Conservation (phyloP, 2,888 invertebrate genomes). For the Eurytoma californica region DNA sequence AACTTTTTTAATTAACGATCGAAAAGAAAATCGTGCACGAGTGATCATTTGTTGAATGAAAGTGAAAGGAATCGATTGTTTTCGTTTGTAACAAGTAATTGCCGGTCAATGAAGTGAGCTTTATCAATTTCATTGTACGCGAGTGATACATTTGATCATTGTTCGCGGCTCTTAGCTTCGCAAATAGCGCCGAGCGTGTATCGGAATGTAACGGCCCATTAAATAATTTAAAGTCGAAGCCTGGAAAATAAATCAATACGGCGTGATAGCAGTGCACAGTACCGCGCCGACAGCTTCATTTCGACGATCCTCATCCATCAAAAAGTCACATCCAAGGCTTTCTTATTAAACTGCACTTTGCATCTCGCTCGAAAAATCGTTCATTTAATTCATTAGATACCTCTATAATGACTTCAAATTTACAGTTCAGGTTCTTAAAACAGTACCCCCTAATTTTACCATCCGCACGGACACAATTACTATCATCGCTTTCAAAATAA, state of each 20-base stretch:
- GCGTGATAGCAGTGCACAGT: neutral
- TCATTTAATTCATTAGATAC: neutral
- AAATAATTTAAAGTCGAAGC: conserved; percentile 26
- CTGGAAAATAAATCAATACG: conserved; percentile 13
- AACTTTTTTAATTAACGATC: too few species aligned
- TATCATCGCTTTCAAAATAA: too few species aligned
- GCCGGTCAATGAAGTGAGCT: neutral
- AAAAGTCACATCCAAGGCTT: neutral
- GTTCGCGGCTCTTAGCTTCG: too few species aligned
- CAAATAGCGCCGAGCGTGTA: neutral
- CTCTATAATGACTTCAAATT: neutral
- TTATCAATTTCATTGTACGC: neutral
- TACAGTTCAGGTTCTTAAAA: neutral
- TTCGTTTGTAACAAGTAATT: neutral
- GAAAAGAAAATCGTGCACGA: too few species aligned
- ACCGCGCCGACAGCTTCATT: neutral
- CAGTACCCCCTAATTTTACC: too few species aligned
- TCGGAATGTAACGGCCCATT: neutral
- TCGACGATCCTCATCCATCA: neutral
- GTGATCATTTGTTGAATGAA: too few species aligned
- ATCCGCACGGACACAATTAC: too few species aligned
- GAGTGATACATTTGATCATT: neutral
- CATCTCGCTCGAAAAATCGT: too few species aligned
- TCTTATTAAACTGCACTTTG: too few species aligned
- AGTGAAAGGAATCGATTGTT: too few species aligned